These are phyloP conservation scores for Diplolepis rosae DNA, from an alignment of 2,888 invertebrate genomes.

Conservation along the genomic window DNA sequence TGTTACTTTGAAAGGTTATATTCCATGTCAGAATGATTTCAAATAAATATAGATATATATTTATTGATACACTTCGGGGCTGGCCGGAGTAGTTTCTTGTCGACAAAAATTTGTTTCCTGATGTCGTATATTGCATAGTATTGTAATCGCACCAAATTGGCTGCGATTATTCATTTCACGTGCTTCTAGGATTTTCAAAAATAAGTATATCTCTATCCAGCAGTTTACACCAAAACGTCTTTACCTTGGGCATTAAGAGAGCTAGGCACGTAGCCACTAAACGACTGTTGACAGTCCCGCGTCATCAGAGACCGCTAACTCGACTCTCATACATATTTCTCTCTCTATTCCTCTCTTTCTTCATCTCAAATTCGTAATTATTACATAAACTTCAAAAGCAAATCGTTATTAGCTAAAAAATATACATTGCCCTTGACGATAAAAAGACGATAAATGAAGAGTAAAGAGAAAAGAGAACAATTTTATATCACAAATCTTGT, in stretches of 20 bases:
- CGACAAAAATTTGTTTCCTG: slow-evolving; percentile 16
- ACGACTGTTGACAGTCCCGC: slow-evolving; percentile 34
- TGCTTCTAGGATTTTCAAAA: background rate
- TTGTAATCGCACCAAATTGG: slow-evolving; percentile 5
- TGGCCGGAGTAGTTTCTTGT: slow-evolving; percentile 25
- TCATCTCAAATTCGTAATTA: slow-evolving; percentile 23
- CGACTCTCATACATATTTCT: slow-evolving; percentile 37
- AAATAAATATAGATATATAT: too few relatives aligned
- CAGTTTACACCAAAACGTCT: slow-evolving; percentile 36
- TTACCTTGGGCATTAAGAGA: slow-evolving; percentile 38
- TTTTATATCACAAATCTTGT: background rate
- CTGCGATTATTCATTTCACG: background rate
- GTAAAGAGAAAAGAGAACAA: background rate
- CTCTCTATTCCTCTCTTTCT: background rate
- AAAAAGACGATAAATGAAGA: background rate
- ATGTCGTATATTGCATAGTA: background rate
- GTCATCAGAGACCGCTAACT: slow-evolving; percentile 41
- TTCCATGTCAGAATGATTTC: too few relatives aligned
- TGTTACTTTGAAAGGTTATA: too few relatives aligned
- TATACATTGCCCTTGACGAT: slow-evolving; percentile 24
- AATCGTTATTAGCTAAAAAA: slow-evolving; percentile 17
- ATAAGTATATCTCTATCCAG: slow-evolving; percentile 32
- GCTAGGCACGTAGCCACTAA: slow-evolving; percentile 33
- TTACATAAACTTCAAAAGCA: slow-evolving; percentile 12
- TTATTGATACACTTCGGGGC: too few relatives aligned